Evolutionary conservation across 2,797 vertebrate genomes (phyloP), one percentile per base, ranked within the genome.

Genomic region (Pseudopleuronectes americanus): DNA sequence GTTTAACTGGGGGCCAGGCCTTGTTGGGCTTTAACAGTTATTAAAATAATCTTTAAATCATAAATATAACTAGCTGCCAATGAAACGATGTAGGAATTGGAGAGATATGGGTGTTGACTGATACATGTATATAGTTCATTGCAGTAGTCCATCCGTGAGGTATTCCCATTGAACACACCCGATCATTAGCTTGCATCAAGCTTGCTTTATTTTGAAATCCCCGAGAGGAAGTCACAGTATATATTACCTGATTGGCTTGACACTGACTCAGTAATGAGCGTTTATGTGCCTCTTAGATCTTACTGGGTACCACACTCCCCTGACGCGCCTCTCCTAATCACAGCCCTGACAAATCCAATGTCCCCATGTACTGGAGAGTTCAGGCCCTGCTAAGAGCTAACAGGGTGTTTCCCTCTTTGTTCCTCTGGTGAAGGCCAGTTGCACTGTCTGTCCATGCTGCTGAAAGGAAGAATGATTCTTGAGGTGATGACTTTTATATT

Each of bases 131-230:
- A 45, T 6, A 19, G 43, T 19, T 6, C 6, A 19, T 5, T 45
- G 16, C 16, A 45, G 41, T 17, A 45, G 16, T 45, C 14, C 43
- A 45, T 2, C 1, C 4, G 1, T 5, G 16, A 16, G 3, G 17
- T 5, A n/a, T 48, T 9, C 24, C 28, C 6, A 48, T 4, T 13
- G 9, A 22, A 24, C 51, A 64, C 60, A 67, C 57, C 36, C 23
- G 31, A 31, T n/a, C 31, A 38, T 2, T 33, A 8, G 9, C n/a
- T 48, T 8, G 7, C 17, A 9, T n/a, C 24, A 22, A 8, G 0
- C 8, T 45, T 45, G 43, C 22, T 74, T 83, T 86, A 91, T 77
- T 88, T 76, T 88, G 87, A 86, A 87, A 81, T 4, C 6, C 2
- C 19, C 9, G 0, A 17, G 22, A 64, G 78, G 76, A 82, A 78